A percentile compares a stretch with the other conserved stretches of the same genome.
Evolutionary conservation across 2,888 invertebrate genomes (phyloP).

Genomic region (Notocelia uddmanniana): DNA sequence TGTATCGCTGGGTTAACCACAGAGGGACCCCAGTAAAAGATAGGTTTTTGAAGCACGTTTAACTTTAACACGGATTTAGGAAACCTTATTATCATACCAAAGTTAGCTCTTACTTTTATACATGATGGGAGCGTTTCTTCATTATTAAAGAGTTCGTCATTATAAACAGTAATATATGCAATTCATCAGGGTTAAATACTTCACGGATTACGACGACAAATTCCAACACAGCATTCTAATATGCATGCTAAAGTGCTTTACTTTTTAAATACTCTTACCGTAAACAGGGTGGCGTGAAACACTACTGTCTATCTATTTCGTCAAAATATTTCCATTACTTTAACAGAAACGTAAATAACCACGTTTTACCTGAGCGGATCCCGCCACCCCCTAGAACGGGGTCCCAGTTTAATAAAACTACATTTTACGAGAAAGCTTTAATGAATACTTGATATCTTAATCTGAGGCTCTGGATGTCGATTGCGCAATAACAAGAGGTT

Average conservation of each 20-base stretch:
- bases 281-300: not conserved
- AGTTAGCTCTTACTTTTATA: not conserved
- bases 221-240: not conserved
- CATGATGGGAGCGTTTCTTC: not conserved
- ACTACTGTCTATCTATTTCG: not conserved
- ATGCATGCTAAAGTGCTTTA: not conserved
- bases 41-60: constrained; percentile 27
- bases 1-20: constrained; percentile 41
- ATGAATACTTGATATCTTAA: constrained; percentile 81
- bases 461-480: constrained; percentile 79
- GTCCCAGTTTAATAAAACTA: constrained; percentile 43
- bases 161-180: too few species aligned
- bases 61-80: constrained; percentile 12
- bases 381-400: constrained; percentile 24
- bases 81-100: not conserved
- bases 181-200: too few species aligned
- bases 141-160: not conserved
- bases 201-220: too few species aligned
- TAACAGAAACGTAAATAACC: constrained; percentile 19
- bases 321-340: constrained; percentile 20
- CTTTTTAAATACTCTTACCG: not conserved
- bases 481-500: constrained; percentile 82
- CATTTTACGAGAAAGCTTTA: constrained; percentile 48
- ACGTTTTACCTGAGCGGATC: constrained; percentile 8
- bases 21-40: constrained; percentile 30